These are phyloP conservation scores for Pheucticus melanocephalus DNA, from an alignment of 2,113 vertebrate species.

Conservation along the genomic window DNA sequence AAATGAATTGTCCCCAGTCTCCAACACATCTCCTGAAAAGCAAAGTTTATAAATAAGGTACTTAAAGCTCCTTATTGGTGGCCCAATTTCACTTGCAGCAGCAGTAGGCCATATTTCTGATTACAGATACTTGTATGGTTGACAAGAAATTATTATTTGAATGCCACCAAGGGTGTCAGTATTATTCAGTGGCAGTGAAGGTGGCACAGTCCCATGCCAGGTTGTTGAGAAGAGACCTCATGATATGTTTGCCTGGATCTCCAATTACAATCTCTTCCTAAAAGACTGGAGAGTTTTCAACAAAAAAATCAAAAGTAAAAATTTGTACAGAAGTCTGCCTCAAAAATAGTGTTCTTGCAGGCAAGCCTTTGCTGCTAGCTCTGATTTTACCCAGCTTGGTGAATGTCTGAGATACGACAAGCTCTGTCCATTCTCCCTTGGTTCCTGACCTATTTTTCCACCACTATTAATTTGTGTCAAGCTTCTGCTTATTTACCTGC, in stretches of 20 bases:
- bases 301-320: not conserved
- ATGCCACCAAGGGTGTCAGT: not conserved
- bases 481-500: not conserved
- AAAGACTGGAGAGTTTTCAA: not conserved
- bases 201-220: not conserved
- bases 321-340: not conserved
- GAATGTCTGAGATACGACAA: not conserved
- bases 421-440: not conserved
- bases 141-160: not conserved
- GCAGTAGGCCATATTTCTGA: not conserved
- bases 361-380: not conserved
- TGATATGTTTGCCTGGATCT: not conserved
- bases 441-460: not conserved
- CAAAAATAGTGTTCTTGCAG: not conserved
- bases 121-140: not conserved
- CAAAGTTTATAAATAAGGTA: not conserved
- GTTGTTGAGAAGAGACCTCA: not conserved
- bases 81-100: not conserved
- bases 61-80: not conserved
- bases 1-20: not conserved
- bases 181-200: not conserved
- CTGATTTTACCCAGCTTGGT: not conserved
- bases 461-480: fast-evolving
- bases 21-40: not conserved
- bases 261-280: not conserved